Percentiles rank a stretch among this genome's conserved stretches.
These are phyloP conservation scores for Asobara japonica DNA, from an alignment of 1,140 invertebrate species.

Conservation along the genomic window DNA sequence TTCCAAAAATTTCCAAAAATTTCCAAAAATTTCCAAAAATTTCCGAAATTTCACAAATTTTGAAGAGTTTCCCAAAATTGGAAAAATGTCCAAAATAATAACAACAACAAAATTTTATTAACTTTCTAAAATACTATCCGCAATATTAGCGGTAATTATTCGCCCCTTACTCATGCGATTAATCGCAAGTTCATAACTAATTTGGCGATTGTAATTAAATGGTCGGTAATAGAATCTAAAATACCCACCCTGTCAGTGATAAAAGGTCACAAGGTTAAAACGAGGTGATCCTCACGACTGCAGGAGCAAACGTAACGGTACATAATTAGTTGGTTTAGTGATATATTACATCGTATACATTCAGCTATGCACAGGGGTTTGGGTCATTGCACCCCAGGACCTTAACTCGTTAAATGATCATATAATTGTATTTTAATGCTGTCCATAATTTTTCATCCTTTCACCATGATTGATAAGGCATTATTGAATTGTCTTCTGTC, in stretches of 20 bases:
- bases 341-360: slow-evolving; percentile 33
- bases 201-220: slow-evolving; percentile 14
- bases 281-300: slow-evolving; percentile 30
- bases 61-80: too few relatives aligned
- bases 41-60: too few relatives aligned
- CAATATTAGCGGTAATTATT: too few relatives aligned
- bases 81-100: too few relatives aligned
- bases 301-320: slow-evolving; percentile 30
- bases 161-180: not conserved
- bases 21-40: too few relatives aligned
- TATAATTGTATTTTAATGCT: slow-evolving; percentile 12
- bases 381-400: slow-evolving; percentile 19
- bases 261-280: slow-evolving; percentile 23
- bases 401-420: not conserved
- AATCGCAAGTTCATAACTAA: not conserved
- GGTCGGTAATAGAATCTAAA: not conserved
- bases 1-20: too few relatives aligned
- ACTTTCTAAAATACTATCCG: too few relatives aligned
- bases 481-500: not conserved
- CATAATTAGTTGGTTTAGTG: slow-evolving; percentile 33
- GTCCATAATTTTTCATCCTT: not conserved
- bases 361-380: slow-evolving; percentile 24
- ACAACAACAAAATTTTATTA: too few relatives aligned
- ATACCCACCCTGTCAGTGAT: not conserved
- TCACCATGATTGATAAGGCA: not conserved